Conservation (phyloP, 1,140 invertebrate species). For the Drosophila sproati region DNA sequence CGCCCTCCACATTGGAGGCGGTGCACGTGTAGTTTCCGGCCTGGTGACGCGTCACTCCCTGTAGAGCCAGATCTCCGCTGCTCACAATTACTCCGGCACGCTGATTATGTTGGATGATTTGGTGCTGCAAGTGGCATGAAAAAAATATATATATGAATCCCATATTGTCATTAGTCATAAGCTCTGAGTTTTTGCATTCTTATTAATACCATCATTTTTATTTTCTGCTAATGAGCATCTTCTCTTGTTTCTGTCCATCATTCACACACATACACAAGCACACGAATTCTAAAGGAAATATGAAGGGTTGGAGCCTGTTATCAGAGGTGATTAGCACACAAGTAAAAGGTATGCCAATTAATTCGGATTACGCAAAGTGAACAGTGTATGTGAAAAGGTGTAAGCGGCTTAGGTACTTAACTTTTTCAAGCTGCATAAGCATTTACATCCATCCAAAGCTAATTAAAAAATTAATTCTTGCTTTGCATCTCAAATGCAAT, state of each 20-base stretch:
- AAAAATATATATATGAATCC: conserved; percentile 10
- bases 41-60: conserved; percentile 90
- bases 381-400: not conserved
- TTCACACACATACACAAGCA: conserved; percentile 1
- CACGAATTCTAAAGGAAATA: too few relatives aligned
- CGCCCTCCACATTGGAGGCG: conserved; percentile 94
- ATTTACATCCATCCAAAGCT: not conserved
- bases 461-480: not conserved
- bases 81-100: conserved; percentile 93
- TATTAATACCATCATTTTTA: not conserved
- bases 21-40: conserved; percentile 95
- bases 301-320: not conserved
- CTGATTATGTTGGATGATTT: conserved; percentile 91
- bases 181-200: not conserved
- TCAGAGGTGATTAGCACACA: not conserved
- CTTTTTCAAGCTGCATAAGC: not conserved
- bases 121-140: conserved; percentile 87
- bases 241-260: conserved; percentile 11
- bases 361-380: not conserved
- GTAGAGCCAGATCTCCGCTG: conserved; percentile 91
- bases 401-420: conserved; percentile 22
- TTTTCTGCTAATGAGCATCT: conserved; percentile 30
- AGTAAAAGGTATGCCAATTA: conserved; percentile 39
- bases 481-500: not conserved
- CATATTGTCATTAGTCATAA: conserved; percentile 17